phyloP scores from a whole-genome alignment of 2,888 invertebrate species.

The Rhodophaea formosa region DNA sequence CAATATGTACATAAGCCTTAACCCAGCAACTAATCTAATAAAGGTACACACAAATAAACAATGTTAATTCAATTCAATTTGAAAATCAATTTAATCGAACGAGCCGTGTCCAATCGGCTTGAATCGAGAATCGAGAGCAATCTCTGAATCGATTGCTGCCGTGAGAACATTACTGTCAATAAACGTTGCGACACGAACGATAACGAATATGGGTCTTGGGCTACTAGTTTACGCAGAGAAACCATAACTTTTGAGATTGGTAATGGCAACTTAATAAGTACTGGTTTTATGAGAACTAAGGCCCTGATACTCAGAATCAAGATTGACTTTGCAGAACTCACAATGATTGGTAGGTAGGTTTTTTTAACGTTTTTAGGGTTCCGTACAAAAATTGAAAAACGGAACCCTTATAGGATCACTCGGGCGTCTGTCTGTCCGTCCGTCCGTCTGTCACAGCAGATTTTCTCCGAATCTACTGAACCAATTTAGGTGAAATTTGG shows the following conservation, averaged over 20 bases:
- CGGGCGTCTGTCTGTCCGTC: no score
- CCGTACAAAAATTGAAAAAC: no score
- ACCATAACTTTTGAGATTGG: background rate
- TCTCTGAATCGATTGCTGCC: conserved; percentile 46
- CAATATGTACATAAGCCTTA: background rate
- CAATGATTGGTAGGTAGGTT: no score
- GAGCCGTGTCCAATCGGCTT: conserved; percentile 48
- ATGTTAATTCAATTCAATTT: conserved; percentile 8
- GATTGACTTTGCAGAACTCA: background rate
- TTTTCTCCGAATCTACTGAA: no score
- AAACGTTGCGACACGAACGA: conserved; percentile 25
- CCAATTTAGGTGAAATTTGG: no score
- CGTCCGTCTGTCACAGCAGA: no score
- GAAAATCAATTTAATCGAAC: conserved; percentile 29
- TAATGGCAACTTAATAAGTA: background rate
- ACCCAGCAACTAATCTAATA: conserved; percentile 7
- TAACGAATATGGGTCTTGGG: conserved; percentile 18
- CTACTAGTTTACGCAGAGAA: conserved; percentile 9
- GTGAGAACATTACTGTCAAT: conserved; percentile 24
- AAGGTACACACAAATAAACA: conserved; percentile 11
- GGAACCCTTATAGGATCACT: no score
- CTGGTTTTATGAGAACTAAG: background rate
- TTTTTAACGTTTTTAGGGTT: no score
- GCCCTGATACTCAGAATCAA: background rate
- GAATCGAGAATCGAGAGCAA: conserved; percentile 43